Percentiles rank a stretch among this genome's conserved stretches.
These are phyloP conservation scores for Brotula barbata DNA, from an alignment of 2,797 vertebrate species.

Conservation along the genomic window DNA sequence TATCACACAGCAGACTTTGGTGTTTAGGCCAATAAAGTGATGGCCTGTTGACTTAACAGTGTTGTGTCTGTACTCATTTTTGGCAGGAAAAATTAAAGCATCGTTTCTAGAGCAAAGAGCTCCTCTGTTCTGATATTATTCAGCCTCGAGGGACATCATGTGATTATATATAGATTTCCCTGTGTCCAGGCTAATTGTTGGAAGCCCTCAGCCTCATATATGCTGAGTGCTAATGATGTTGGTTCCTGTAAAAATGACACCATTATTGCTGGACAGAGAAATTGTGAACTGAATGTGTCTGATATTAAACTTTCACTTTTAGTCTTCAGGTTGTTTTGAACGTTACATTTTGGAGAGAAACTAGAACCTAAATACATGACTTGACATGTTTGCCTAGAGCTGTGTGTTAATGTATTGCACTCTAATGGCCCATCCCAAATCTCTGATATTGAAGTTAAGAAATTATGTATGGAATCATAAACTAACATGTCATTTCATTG, in stretches of 20 bases:
- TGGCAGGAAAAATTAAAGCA: neutral
- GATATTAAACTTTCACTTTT: neutral
- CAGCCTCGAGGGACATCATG: neutral
- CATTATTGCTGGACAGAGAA: conserved; percentile 1
- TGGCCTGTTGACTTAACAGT: neutral
- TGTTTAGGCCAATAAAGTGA: neutral
- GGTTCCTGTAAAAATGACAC: conserved; percentile 3
- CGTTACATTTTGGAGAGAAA: neutral
- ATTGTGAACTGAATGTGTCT: neutral
- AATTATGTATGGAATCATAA: neutral
- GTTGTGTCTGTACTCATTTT: neutral
- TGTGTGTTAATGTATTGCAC: neutral
- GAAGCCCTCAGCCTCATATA: conserved; percentile 46
- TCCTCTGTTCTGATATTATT: neutral
- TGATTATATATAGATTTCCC: neutral
- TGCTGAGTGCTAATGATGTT: conserved; percentile 19
- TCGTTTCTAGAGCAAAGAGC: neutral
- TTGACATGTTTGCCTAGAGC: neutral
- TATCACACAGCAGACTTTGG: neutral
- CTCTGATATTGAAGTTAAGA: neutral
- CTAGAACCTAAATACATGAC: neutral
- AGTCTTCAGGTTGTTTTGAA: conserved; percentile 5
- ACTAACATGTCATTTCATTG: neutral
- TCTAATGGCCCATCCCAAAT: neutral
- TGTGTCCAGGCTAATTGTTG: conserved; percentile 10